A percentile compares a stretch with the other conserved stretches of the same genome.
Evolutionary conservation across 1,140 invertebrate species (phyloP).

Genomic region (Oreohelix idahoensis): DNA sequence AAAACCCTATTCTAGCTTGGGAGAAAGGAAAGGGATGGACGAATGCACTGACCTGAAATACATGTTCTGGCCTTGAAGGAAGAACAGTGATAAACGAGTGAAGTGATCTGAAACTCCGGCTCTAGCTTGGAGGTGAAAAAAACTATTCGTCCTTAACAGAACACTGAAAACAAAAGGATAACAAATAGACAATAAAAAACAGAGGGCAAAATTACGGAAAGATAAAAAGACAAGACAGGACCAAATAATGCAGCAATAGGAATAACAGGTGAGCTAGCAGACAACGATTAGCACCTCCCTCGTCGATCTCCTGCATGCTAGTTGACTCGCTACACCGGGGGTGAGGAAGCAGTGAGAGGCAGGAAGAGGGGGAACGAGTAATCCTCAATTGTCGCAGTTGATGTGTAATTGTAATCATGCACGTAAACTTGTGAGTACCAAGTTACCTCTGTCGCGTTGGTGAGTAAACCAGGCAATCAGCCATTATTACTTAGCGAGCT

Average conservation of each 20-base stretch:
- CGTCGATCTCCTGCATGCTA: neutral
- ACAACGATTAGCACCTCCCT: neutral
- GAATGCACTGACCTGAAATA: no score
- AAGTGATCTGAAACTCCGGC: no score
- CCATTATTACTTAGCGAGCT: neutral
- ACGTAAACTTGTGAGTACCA: neutral
- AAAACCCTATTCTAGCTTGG: no score
- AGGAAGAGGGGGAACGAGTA: neutral
- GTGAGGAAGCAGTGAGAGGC: neutral
- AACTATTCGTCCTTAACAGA: no score
- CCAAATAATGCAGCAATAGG: no score
- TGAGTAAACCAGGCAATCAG: neutral
- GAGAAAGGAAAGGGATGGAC: no score
- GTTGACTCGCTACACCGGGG: neutral
- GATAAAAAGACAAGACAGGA: neutral
- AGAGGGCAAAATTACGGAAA: neutral
- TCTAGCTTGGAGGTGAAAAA: no score
- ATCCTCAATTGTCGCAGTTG: neutral
- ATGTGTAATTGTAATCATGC: constrained; percentile 1
- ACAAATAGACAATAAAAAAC: no score
- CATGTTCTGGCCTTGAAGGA: no score
- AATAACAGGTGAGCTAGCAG: neutral
- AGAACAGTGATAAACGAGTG: no score
- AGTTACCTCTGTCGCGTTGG: neutral
- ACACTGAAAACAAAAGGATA: no score